phyloP scores from a whole-genome alignment of 2,113 vertebrate species.

The Baryphthengus martii region DNA sequence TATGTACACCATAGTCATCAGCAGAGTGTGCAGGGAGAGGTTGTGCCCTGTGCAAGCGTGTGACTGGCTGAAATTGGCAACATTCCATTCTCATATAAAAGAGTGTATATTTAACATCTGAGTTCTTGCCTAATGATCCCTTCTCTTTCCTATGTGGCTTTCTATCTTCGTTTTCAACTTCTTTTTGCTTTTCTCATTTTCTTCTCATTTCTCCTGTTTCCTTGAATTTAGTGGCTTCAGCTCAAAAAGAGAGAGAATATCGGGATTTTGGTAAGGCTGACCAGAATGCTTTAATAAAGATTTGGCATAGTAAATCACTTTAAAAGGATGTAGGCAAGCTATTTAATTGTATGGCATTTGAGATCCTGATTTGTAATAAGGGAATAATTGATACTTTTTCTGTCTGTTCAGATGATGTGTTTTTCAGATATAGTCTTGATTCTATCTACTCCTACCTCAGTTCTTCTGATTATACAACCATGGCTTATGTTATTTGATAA shows the following conservation, averaged over 20 bases:
- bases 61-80: not conserved
- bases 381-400: not conserved
- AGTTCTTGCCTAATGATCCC: not conserved
- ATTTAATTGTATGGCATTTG: not conserved
- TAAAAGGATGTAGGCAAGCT: not conserved
- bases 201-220: not conserved
- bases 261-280: not conserved
- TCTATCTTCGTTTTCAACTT: not conserved
- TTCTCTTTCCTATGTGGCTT: not conserved
- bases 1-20: rapidly evolving
- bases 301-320: not conserved
- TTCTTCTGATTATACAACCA: not conserved
- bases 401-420: not conserved
- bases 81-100: not conserved
- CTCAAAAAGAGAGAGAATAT: not conserved
- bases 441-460: not conserved
- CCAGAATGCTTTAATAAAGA: not conserved
- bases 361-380: not conserved
- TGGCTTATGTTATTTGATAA: not conserved
- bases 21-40: not conserved
- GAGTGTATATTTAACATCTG: not conserved
- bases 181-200: not conserved
- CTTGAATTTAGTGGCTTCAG: not conserved
- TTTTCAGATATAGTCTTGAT: not conserved
- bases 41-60: not conserved